Evolutionary conservation across 2,888 invertebrate genomes (phyloP), one percentile per base, ranked within the genome.

Genomic region (Lithophane socia): DNA sequence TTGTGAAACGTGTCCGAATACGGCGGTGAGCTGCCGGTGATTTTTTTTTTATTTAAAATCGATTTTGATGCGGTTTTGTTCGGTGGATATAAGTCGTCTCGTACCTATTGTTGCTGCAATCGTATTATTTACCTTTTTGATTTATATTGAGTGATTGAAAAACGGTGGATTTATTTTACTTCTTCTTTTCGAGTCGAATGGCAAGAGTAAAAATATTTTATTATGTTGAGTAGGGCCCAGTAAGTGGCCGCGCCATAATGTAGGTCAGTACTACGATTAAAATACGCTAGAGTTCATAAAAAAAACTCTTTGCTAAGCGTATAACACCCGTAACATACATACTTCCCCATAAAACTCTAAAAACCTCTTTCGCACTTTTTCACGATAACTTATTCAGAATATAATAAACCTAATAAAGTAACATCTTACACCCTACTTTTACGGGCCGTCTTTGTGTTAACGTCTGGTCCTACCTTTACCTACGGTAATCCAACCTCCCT

Each of bases 1-100:
- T 91, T 89, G 88, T 88, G 89, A 89, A 91, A 90, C 91, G 89
- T 89, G 89, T 88, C 87, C 87, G 87, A 74, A 84, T 73, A 75
- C 67, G 76, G 80, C 60, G 77, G 79, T 69, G 82, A 75, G 84
- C 64, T 47, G 78, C 75, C 76, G 75, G 68, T 16, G 71, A 75
- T 73, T 88, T 90, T 86, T 77, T 86, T 89, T 79, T 67, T 76
- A 77, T 84, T 83, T 68, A 44, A 72, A 77, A 81, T 83, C 75
- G 60, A 77, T 84, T 86, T 82, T 73, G 24, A 29, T 81, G 66
- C 18, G 44, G 54, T 60, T 68, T 65, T 83, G 54, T 83, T 72
- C 64, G 63, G 54, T 64, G 61, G 54, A 16, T 60, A 61, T 67
- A 63, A 66, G n/a, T 47, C n/a, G 12, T 67, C 21, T 52, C 24